phyloP scores from a whole-genome alignment of 2,113 vertebrate species.

The Corythaixoides concolor region DNA sequence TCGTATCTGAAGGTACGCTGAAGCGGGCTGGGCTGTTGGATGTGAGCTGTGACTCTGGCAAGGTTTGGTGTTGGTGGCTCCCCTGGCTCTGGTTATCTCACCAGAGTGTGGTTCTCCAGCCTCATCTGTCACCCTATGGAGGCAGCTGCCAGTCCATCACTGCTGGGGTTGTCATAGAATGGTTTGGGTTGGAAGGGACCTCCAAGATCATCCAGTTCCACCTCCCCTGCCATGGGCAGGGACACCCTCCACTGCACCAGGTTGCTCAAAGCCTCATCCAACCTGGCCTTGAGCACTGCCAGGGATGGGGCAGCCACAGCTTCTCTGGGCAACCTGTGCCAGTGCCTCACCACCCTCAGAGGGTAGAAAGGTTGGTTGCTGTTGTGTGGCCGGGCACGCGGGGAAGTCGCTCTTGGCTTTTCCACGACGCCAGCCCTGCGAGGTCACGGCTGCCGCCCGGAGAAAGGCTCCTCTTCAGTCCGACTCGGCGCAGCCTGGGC shows the following conservation, averaged over 20 bases:
- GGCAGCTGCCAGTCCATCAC: fast-evolving
- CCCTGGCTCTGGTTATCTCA: not conserved
- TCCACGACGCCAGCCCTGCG: fast-evolving
- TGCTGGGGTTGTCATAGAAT: no score
- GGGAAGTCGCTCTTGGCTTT: not conserved
- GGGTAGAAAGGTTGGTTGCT: no score
- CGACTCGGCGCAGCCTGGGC: not conserved
- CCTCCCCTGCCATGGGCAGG: no score
- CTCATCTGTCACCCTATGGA: fast-evolving
- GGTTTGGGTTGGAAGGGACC: no score
- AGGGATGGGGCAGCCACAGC: no score
- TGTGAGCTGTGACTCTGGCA: not conserved
- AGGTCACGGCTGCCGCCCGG: not conserved
- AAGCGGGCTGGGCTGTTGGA: not conserved
- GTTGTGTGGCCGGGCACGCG: fast-evolving
- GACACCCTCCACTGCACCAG: no score
- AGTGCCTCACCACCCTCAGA: no score
- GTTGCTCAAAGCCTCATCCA: no score
- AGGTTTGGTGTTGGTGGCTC: not conserved
- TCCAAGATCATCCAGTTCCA: no score
- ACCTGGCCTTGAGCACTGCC: no score
- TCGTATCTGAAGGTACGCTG: fast-evolving
- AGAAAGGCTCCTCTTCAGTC: fast-evolving
- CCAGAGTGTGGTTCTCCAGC: fast-evolving
- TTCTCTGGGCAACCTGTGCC: no score